A percentile compares a stretch with the other conserved stretches of the same genome.
These are phyloP conservation scores for Gymnocypris eckloni DNA, from an alignment of 2,797 vertebrate species.

Conservation along the genomic window DNA sequence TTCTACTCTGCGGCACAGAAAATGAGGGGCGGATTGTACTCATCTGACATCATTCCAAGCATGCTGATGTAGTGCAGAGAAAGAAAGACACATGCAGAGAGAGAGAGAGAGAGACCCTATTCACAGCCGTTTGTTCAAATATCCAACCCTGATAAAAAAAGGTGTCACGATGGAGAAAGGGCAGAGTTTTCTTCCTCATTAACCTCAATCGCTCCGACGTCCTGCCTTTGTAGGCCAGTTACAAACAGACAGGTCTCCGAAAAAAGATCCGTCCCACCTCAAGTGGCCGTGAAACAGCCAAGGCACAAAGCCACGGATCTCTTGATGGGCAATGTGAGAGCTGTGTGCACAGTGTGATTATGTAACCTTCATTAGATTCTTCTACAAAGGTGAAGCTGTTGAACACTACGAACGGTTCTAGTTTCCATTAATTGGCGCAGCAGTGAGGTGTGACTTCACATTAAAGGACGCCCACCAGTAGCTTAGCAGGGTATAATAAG, in stretches of 20 bases:
- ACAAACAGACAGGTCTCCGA: background rate
- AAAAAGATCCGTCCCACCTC: background rate
- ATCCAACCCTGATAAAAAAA: slow-evolving; percentile 10
- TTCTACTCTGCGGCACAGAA: slow-evolving; percentile 11
- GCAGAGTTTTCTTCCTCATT: slow-evolving; percentile 35
- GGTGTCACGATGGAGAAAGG: slow-evolving; percentile 17
- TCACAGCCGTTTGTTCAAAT: slow-evolving; percentile 21
- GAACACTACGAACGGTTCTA: slow-evolving; percentile 62
- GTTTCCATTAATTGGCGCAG: slow-evolving; percentile 72
- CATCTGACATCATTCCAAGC: slow-evolving; percentile 16
- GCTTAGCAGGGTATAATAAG: slow-evolving; percentile 65
- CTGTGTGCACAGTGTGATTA: background rate
- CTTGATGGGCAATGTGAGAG: background rate
- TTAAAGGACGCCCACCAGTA: slow-evolving; percentile 32
- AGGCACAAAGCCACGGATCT: background rate
- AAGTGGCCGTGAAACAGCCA: background rate
- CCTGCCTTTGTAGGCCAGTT: background rate
- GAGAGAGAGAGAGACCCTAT: background rate
- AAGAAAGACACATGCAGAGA: slow-evolving; percentile 13
- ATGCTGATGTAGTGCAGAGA: background rate
- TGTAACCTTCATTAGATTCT: background rate
- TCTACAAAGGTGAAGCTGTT: slow-evolving; percentile 21
- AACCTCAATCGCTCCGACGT: slow-evolving; percentile 14
- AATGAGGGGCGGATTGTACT: slow-evolving; percentile 16
- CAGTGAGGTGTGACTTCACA: slow-evolving; percentile 10